phyloP scores from a whole-genome alignment of 2,888 invertebrate species.

The Drosophila buzzatii region DNA sequence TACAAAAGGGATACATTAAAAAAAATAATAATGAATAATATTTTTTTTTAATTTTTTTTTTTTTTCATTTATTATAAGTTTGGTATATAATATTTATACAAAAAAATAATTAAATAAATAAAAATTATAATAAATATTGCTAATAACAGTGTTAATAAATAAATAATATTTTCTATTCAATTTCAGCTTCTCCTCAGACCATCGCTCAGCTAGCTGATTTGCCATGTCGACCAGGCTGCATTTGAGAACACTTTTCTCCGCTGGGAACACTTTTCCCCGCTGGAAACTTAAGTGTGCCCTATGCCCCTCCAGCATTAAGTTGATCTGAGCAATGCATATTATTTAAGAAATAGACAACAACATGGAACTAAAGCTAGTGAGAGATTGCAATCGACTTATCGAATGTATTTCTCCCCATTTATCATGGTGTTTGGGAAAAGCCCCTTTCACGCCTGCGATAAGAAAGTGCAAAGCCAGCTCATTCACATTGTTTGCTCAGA shows the following conservation, averaged over 20 bases:
- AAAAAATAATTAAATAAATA: background rate
- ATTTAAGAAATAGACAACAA: background rate
- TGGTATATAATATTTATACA: too few species aligned
- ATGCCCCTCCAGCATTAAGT: background rate
- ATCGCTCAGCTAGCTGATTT: background rate
- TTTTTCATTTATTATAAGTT: background rate
- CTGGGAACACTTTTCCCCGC: conserved; percentile 3
- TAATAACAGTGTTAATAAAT: background rate
- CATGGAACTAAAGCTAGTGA: background rate
- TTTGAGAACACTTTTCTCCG: background rate
- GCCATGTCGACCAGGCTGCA: conserved; percentile 1
- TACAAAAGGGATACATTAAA: background rate
- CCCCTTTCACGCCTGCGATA: background rate
- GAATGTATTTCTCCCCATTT: background rate
- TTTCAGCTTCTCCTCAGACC: background rate
- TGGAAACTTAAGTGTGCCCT: background rate
- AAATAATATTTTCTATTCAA: background rate
- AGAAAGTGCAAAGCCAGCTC: background rate
- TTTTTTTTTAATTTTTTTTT: too few species aligned
- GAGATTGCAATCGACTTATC: conserved; percentile 8
- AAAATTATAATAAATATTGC: too few species aligned
- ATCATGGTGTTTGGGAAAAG: conserved; percentile 6
- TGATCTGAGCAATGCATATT: background rate
- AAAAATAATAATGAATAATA: background rate
- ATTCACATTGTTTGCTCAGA: background rate